These are phyloP conservation scores for Drosophila nigritarsus DNA, from an alignment of 2,888 invertebrate genomes.

Conservation along the genomic window DNA sequence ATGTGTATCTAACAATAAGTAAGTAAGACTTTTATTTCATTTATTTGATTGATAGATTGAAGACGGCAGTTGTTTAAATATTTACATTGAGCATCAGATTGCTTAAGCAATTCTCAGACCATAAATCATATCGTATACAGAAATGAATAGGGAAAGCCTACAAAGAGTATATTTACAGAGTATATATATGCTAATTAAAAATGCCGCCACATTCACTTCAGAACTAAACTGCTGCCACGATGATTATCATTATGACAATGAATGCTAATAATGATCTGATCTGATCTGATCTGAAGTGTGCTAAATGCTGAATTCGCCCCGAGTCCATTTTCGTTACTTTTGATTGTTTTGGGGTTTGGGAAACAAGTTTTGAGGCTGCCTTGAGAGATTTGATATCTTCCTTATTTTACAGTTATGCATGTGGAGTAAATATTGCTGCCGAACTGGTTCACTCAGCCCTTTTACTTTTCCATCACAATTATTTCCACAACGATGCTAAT, in stretches of 20 bases:
- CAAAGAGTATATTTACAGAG: neutral
- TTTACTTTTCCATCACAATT: slow-evolving; percentile 46
- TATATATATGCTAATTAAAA: neutral
- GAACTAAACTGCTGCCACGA: neutral
- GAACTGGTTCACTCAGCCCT: slow-evolving; percentile 43
- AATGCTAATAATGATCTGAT: slow-evolving; percentile 13
- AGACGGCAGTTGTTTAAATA: too few relatives aligned
- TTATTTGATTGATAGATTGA: too few relatives aligned
- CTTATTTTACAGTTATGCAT: slow-evolving; percentile 47
- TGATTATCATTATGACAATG: neutral
- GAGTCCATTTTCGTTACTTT: neutral
- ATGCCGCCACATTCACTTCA: neutral
- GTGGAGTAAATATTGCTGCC: neutral
- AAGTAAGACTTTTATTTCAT: too few relatives aligned
- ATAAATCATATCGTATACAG: too few relatives aligned
- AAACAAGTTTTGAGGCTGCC: slow-evolving; percentile 39
- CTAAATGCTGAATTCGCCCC: slow-evolving; percentile 8
- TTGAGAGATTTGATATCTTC: slow-evolving; percentile 44
- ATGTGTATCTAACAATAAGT: too few relatives aligned
- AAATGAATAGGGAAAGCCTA: neutral
- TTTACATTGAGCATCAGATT: neutral
- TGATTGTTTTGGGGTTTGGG: neutral
- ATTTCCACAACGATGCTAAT: slow-evolving; percentile 5
- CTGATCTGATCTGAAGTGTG: slow-evolving; percentile 1
- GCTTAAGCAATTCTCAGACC: neutral